Percentiles rank a stretch among this genome's conserved stretches.
phyloP scores from a whole-genome alignment of 1,140 invertebrate species.

The Monochamus saltuarius region DNA sequence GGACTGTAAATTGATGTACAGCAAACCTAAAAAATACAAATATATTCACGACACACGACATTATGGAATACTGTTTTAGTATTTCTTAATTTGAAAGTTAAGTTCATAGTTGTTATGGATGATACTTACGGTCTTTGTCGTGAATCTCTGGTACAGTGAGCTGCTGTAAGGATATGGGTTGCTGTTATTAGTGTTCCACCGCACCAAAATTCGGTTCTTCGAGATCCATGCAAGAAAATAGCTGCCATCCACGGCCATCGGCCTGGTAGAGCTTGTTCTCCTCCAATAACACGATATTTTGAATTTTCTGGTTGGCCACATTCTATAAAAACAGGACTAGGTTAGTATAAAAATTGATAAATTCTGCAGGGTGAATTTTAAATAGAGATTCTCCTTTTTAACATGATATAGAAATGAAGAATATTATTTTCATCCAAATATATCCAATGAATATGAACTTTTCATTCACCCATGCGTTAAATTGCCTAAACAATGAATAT shows the following conservation, averaged over 20 bases:
- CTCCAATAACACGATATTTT: constrained; percentile 83
- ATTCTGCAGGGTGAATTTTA: too few relatives aligned
- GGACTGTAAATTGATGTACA: constrained; percentile 81
- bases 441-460: too few relatives aligned
- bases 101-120: too few relatives aligned
- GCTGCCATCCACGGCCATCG: constrained; percentile 94
- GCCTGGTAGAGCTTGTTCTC: constrained; percentile 78
- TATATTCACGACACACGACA: too few relatives aligned
- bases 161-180: constrained; percentile 83
- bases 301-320: constrained; percentile 81
- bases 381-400: too few relatives aligned
- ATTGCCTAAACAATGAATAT: too few relatives aligned
- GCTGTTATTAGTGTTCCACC: constrained; percentile 83
- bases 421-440: too few relatives aligned
- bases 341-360: neutral
- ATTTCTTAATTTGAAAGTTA: too few relatives aligned
- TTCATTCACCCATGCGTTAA: too few relatives aligned
- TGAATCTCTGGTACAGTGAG: constrained; percentile 87
- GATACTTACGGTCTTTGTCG: constrained; percentile 78
- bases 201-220: constrained; percentile 90
- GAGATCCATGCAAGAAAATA: constrained; percentile 83
- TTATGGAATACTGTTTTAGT: too few relatives aligned
- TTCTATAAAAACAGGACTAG: constrained; percentile 53
- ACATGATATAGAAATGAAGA: too few relatives aligned
- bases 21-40: constrained; percentile 65